phyloP scores from a whole-genome alignment of 2,888 invertebrate species.

The Odontocerum albicorne region DNA sequence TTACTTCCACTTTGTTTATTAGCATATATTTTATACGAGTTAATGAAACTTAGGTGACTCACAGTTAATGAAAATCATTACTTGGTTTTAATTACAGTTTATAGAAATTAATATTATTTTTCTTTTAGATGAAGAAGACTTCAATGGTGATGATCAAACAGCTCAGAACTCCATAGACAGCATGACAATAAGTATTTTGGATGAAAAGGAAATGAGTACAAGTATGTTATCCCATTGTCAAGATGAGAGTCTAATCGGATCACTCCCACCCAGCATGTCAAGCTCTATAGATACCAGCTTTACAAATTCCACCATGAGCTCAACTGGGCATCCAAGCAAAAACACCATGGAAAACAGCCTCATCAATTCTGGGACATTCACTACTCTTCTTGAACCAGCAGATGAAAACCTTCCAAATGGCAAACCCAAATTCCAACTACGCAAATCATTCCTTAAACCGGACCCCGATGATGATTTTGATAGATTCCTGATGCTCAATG shows the following conservation, averaged over 20 bases:
- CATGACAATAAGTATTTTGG: constrained; percentile 55
- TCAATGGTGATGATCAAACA: constrained; percentile 21
- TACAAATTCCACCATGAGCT: constrained; percentile 51
- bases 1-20: too few relatives aligned
- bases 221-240: constrained; percentile 56
- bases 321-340: neutral
- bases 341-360: constrained; percentile 33
- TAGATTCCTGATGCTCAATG: constrained; percentile 28
- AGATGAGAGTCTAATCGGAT: constrained; percentile 54
- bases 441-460: constrained; percentile 33
- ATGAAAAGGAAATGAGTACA: constrained; percentile 58
- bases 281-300: constrained; percentile 52
- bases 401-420: constrained; percentile 31
- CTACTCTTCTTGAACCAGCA: constrained; percentile 27
- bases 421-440: constrained; percentile 33
- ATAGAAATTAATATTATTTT: neutral
- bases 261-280: constrained; percentile 52
- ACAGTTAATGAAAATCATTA: too few relatives aligned
- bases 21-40: too few relatives aligned
- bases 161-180: constrained; percentile 46
- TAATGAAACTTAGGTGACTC: too few relatives aligned
- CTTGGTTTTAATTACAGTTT: neutral
- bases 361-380: constrained; percentile 35
- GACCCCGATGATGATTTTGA: constrained; percentile 32
- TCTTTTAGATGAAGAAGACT: constrained; percentile 15